Conservation (phyloP, 2,888 invertebrate species). For the Chymomyza procnemis region DNA sequence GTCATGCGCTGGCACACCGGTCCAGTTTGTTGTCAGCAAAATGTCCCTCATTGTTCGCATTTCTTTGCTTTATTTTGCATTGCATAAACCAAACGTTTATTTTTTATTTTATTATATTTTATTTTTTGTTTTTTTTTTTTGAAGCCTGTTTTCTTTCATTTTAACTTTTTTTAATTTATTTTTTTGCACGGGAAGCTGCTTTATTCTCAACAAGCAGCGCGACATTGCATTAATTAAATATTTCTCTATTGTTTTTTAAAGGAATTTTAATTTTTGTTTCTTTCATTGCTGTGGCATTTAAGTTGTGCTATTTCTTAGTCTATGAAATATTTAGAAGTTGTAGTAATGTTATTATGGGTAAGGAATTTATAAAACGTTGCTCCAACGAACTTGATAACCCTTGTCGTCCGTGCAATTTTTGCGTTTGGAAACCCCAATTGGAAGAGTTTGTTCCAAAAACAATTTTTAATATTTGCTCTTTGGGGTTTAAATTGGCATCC, state of each 20-base stretch:
- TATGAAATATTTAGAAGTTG: no score
- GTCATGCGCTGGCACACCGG: not conserved
- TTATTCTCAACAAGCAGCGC: slow-evolving; percentile 36
- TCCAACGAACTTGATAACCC: no score
- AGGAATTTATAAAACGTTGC: no score
- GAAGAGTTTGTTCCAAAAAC: no score
- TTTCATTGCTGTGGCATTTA: not conserved
- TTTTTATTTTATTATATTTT: slow-evolving; percentile 29
- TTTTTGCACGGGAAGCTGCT: slow-evolving; percentile 31
- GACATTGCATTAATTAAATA: slow-evolving; percentile 69
- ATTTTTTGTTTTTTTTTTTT: slow-evolving; percentile 10
- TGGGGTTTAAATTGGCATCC: no score
- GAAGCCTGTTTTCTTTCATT: not conserved
- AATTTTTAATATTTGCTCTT: no score
- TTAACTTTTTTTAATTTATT: slow-evolving; percentile 22
- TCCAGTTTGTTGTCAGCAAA: slow-evolving; percentile 3
- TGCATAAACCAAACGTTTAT: not conserved
- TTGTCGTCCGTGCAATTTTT: no score
- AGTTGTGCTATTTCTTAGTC: no score
- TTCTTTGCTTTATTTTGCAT: not conserved
- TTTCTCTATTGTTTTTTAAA: not conserved
- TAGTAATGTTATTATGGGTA: no score
- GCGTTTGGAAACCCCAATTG: no score
- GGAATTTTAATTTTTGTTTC: not conserved
- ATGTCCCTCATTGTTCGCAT: slow-evolving; percentile 6